Percentiles rank a stretch among this genome's conserved stretches.
Evolutionary conservation across 2,888 invertebrate genomes (phyloP).

Genomic region (Drosophila cognata): DNA sequence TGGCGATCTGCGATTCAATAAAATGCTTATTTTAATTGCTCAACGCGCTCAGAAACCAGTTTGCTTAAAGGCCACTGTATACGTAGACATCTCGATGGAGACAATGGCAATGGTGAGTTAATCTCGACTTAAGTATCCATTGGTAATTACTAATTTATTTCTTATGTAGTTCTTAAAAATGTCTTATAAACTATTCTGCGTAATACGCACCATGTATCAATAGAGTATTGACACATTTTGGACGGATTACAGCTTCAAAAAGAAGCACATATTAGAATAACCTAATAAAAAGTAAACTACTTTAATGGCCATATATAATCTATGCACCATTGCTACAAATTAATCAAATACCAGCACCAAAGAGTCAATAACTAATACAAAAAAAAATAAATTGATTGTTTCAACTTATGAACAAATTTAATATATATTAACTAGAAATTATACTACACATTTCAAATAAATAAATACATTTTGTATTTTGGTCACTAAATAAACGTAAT

Average conservation of each 20-base stretch:
- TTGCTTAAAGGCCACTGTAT: conserved; percentile 66
- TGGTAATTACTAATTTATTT: neutral
- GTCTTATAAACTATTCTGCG: conserved; percentile 73
- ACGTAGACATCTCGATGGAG: conserved; percentile 67
- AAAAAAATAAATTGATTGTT: neutral
- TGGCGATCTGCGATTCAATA: conserved; percentile 56
- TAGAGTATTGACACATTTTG: conserved; percentile 5
- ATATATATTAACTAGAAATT: neutral
- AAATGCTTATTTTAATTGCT: conserved; percentile 66
- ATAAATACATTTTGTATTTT: neutral
- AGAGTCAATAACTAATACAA: neutral
- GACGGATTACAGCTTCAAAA: neutral
- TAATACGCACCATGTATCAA: conserved; percentile 74
- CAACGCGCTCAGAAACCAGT: conserved; percentile 67
- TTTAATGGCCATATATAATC: neutral
- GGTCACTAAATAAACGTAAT: neutral
- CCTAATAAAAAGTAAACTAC: neutral
- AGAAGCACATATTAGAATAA: neutral
- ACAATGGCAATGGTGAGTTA: conserved; percentile 71
- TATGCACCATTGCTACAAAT: neutral
- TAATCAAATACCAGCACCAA: neutral
- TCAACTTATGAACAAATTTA: neutral
- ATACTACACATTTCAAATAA: neutral
- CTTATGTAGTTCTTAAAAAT: conserved; percentile 60
- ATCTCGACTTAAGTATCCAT: rapidly evolving